Evolutionary conservation across 2,113 vertebrate genomes (phyloP), one percentile per base, ranked within the genome.

Genomic region (Oryzias celebensis): DNA sequence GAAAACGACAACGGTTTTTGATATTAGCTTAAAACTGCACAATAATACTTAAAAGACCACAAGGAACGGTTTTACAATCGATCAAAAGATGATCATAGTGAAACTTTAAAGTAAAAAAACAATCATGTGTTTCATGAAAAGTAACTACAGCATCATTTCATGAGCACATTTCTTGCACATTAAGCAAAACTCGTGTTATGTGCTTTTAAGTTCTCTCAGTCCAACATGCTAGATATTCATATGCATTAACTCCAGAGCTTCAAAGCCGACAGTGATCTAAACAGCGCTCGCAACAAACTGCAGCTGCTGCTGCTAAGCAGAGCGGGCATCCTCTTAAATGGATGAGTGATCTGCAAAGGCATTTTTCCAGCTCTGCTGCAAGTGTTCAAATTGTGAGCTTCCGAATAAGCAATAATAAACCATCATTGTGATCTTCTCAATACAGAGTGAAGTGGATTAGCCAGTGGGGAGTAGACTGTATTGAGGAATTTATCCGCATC

Each of bases 401-500:
- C 68, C 77, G 79, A 91, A 89, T 87, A 73, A 84, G 80, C 70
- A 73, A 76, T 85, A 80, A 87, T 80, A 85, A 82, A 76, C 75
- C 61, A 59, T 79, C 76, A 88, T 87, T 89, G 85, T 89, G 80
- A 84, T 79, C 62, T 65, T 77, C 45, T 85, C 86, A 89, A 90
- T 86, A 57, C 80, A 54, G 68, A 85, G 79, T 57, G 63, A 84
- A 76, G 73, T 70, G 78, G 87, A 88, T 89, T 83, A 84, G 75
- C 80, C 83, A 80, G 49, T 58, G 67, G 73, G 78, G 82, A 88
- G 78, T 57, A 76, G 74, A 82, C 47, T 71, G 73, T 73, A 80
- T 79, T 84, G 80, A 87, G 78, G 72, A 84, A 87, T 65, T 85
- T 89, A 89, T 88, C 87, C 76, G 71, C 82, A 85, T 86, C 82